phyloP scores from a whole-genome alignment of 2,113 vertebrate species.

The Gobiocypris rarus region DNA sequence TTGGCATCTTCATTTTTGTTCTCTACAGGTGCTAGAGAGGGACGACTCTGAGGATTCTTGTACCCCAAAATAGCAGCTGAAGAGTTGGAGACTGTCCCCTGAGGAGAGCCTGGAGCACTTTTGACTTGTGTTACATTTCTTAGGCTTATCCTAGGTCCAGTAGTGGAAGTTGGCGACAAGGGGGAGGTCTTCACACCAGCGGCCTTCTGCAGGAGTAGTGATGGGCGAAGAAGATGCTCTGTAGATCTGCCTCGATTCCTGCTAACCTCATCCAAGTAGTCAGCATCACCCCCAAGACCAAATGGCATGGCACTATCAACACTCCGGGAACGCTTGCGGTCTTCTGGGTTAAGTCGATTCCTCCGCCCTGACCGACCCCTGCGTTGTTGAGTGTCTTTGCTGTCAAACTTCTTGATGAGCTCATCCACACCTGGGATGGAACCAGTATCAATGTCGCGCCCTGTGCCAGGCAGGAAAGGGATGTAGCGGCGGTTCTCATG shows the following conservation, averaged over 20 bases:
- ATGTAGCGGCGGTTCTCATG: slow-evolving; percentile 95
- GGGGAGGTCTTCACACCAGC: slow-evolving; percentile 66
- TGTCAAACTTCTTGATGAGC: slow-evolving; percentile 93
- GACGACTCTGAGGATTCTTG: slow-evolving; percentile 59
- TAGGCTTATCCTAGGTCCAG: slow-evolving; percentile 63
- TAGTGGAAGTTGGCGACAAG: slow-evolving; percentile 33
- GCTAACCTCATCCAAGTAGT: slow-evolving; percentile 75
- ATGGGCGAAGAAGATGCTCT: slow-evolving; percentile 86
- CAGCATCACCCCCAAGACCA: slow-evolving; percentile 68
- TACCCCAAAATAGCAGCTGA: slow-evolving; percentile 60
- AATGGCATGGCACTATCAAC: slow-evolving; percentile 87
- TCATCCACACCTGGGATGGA: slow-evolving; percentile 89
- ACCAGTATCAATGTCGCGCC: slow-evolving; percentile 92
- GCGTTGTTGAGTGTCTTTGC: slow-evolving; percentile 79
- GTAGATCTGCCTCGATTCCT: slow-evolving; percentile 79
- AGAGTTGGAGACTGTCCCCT: slow-evolving; percentile 64
- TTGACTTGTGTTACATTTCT: slow-evolving; percentile 49
- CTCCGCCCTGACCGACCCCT: slow-evolving; percentile 86
- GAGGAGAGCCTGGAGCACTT: slow-evolving; percentile 72
- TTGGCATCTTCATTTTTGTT: slow-evolving; percentile 56
- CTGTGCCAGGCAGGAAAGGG: slow-evolving; percentile 91
- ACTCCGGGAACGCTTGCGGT: slow-evolving; percentile 89
- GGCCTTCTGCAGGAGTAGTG: slow-evolving; percentile 78
- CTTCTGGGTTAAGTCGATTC: slow-evolving; percentile 86
- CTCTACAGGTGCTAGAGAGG: slow-evolving; percentile 69